These are phyloP conservation scores for Ptilonorhynchus violaceus DNA, from an alignment of 2,113 vertebrate species.

Conservation along the genomic window DNA sequence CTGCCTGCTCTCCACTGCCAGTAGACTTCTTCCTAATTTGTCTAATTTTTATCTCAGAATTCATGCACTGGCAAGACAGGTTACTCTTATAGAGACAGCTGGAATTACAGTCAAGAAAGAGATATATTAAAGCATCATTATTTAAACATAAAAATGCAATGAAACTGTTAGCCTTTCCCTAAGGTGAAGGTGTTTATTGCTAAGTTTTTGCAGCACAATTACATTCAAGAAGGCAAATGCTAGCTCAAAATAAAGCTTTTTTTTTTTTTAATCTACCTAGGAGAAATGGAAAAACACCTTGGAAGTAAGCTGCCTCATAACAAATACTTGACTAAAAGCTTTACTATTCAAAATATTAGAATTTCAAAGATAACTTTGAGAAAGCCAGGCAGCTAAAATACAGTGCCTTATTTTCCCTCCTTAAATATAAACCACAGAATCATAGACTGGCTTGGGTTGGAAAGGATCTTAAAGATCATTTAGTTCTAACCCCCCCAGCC, in stretches of 20 bases:
- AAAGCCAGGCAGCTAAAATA: not conserved
- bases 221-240: constrained; percentile 30
- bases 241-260: not conserved
- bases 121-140: constrained; percentile 63
- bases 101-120: constrained; percentile 60
- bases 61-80: constrained; percentile 43
- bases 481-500: not conserved
- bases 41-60: constrained; percentile 54
- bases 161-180: constrained; percentile 65
- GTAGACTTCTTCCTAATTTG: constrained; percentile 8
- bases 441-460: not conserved
- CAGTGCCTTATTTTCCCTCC: not conserved
- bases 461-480: not conserved
- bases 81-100: constrained; percentile 40
- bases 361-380: not conserved
- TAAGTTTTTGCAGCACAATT: constrained; percentile 47
- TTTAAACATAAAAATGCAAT: constrained; percentile 67
- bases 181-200: constrained; percentile 44
- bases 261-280: not conserved
- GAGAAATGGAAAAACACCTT: constrained; percentile 10
- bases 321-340: not conserved
- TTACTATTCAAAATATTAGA: not conserved
- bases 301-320: not conserved
- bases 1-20: not conserved
- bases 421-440: not conserved